phyloP scores from a whole-genome alignment of 1,140 invertebrate species.

The Drosophila gunungcola region DNA sequence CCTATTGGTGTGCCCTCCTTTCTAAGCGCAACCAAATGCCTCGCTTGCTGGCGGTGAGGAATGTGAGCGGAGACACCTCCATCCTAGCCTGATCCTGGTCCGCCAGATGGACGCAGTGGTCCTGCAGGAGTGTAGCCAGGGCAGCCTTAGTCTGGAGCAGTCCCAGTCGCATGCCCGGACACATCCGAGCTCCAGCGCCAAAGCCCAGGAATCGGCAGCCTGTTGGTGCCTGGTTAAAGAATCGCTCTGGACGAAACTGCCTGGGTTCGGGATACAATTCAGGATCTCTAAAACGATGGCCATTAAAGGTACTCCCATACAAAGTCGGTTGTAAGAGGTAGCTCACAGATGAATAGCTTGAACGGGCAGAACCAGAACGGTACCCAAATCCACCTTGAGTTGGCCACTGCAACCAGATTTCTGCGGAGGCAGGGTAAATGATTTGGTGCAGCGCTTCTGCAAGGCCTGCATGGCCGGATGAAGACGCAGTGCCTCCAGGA shows the following conservation, averaged over 20 bases:
- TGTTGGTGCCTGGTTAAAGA: slow-evolving; percentile 85
- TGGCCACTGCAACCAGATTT: background rate
- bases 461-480: slow-evolving; percentile 67
- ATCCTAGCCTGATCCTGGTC: background rate
- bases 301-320: background rate
- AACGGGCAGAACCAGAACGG: slow-evolving; percentile 58
- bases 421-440: slow-evolving; percentile 51
- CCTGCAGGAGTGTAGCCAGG: slow-evolving; percentile 57
- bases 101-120: slow-evolving; percentile 34
- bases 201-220: slow-evolving; percentile 89
- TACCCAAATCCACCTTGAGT: slow-evolving; percentile 6
- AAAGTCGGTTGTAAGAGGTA: no score
- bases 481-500: slow-evolving; percentile 65
- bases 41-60: slow-evolving; percentile 42
- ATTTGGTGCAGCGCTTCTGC: slow-evolving; percentile 62
- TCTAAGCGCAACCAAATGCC: slow-evolving; percentile 60
- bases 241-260: slow-evolving; percentile 87
- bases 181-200: slow-evolving; percentile 90
- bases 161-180: slow-evolving; percentile 87
- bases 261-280: slow-evolving; percentile 86
- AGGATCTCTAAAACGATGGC: slow-evolving; percentile 84
- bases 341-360: slow-evolving; percentile 67
- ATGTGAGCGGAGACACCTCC: slow-evolving; percentile 55
- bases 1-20: background rate
- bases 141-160: slow-evolving; percentile 85